phyloP scores from a whole-genome alignment of 2,888 invertebrate genomes.

The Mimachlamys varia region DNA sequence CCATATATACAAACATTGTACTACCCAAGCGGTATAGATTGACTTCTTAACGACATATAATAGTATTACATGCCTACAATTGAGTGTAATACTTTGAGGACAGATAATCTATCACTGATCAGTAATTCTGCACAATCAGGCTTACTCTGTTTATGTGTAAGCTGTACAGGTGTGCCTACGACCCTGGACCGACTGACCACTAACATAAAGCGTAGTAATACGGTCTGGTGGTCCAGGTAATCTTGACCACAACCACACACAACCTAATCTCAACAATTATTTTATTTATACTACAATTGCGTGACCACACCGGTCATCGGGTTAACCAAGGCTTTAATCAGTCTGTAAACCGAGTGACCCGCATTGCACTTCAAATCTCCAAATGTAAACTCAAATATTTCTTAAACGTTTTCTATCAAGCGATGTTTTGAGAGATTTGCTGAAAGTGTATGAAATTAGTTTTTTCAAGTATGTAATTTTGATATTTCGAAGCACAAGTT shows the following conservation, averaged over 20 bases:
- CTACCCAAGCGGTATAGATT: neutral
- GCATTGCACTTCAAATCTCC: neutral
- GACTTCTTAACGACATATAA: neutral
- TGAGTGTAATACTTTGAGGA: neutral
- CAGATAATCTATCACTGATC: constrained; percentile 1
- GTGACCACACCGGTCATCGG: neutral
- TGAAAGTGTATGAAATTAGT: too few species aligned
- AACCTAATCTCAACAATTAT: neutral
- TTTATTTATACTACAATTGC: constrained; percentile 31
- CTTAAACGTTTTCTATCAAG: neutral
- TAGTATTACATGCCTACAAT: neutral
- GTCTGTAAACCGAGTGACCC: constrained; percentile 8
- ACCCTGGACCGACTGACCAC: neutral
- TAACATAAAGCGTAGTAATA: neutral
- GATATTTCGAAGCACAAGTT: too few species aligned
- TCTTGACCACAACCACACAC: constrained; percentile 32
- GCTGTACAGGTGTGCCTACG: neutral
- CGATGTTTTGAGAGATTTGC: too few species aligned
- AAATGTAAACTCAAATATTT: neutral
- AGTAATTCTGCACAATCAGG: neutral
- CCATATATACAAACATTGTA: neutral
- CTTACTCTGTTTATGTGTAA: neutral
- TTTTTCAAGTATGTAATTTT: too few species aligned
- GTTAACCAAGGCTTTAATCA: neutral
- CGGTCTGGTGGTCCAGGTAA: neutral